These are phyloP conservation scores for Athalia cordata DNA, from an alignment of 2,888 invertebrate genomes.

Conservation along the genomic window DNA sequence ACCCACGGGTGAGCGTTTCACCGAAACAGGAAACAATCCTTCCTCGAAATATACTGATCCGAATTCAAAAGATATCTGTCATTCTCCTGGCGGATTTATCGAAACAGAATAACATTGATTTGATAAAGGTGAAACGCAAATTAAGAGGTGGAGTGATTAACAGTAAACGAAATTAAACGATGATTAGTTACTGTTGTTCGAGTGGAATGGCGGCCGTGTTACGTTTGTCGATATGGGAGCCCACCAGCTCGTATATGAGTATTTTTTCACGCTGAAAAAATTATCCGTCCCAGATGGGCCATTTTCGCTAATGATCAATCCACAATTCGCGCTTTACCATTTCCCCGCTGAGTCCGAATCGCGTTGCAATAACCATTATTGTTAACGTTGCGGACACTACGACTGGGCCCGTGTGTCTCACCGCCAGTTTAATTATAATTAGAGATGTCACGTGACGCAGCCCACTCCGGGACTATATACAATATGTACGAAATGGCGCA, in stretches of 20 bases:
- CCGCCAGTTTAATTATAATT: conserved; percentile 44
- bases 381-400: conserved; percentile 38
- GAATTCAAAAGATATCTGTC: conserved; percentile 27
- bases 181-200: background rate
- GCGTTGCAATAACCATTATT: conserved; percentile 45
- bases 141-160: background rate
- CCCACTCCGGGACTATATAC: conserved; percentile 34
- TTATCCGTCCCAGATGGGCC: conserved; percentile 36
- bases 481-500: conserved; percentile 37
- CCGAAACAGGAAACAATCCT: conserved; percentile 35
- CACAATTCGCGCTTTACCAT: conserved; percentile 38
- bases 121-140: background rate
- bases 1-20: conserved; percentile 28
- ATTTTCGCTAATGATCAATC: conserved; percentile 43
- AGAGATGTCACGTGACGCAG: conserved; percentile 41
- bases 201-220: background rate
- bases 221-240: background rate
- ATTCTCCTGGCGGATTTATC: conserved; percentile 22
- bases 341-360: conserved; percentile 36
- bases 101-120: conserved; percentile 21
- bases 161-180: conserved; percentile 23
- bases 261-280: conserved; percentile 23
- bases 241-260: background rate
- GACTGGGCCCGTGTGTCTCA: conserved; percentile 39
- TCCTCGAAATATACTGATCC: conserved; percentile 35